A percentile compares a stretch with the other conserved stretches of the same genome.
phyloP scores from a whole-genome alignment of 2,888 invertebrate genomes.

The Ecdyonurus torrentis region DNA sequence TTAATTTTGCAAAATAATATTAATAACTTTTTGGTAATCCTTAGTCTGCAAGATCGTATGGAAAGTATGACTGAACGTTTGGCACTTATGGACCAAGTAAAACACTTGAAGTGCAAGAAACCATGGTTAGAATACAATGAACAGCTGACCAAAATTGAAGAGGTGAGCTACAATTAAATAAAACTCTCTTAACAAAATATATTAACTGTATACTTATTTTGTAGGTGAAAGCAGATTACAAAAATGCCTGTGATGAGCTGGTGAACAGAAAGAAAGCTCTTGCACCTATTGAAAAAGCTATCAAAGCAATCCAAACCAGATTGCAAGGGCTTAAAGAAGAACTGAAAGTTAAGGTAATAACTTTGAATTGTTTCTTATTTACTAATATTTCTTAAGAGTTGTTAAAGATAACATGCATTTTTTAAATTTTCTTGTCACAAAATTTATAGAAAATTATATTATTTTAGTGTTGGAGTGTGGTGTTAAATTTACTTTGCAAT shows the following conservation, averaged over 20 bases:
- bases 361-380: no score
- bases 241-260: constrained; percentile 5
- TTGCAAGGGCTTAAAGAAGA: constrained; percentile 18
- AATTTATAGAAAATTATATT: no score
- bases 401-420: no score
- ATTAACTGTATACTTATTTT: constrained; percentile 18
- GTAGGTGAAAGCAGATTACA: constrained; percentile 8
- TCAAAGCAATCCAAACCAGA: constrained; percentile 26
- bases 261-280: constrained; percentile 23
- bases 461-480: no score
- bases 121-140: constrained; percentile 46
- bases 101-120: background rate
- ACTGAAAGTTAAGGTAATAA: background rate
- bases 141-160: constrained; percentile 31
- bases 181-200: constrained; percentile 11
- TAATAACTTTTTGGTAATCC: background rate
- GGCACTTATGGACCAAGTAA: background rate
- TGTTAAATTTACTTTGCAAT: no score
- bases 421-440: no score
- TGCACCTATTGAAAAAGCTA: constrained; percentile 30
- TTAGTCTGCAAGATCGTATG: background rate
- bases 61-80: constrained; percentile 1
- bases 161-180: constrained; percentile 21
- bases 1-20: background rate
- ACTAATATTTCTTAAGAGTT: no score